These are phyloP conservation scores for Trachelipus rathkii DNA, from an alignment of 1,140 invertebrate species.

Conservation along the genomic window DNA sequence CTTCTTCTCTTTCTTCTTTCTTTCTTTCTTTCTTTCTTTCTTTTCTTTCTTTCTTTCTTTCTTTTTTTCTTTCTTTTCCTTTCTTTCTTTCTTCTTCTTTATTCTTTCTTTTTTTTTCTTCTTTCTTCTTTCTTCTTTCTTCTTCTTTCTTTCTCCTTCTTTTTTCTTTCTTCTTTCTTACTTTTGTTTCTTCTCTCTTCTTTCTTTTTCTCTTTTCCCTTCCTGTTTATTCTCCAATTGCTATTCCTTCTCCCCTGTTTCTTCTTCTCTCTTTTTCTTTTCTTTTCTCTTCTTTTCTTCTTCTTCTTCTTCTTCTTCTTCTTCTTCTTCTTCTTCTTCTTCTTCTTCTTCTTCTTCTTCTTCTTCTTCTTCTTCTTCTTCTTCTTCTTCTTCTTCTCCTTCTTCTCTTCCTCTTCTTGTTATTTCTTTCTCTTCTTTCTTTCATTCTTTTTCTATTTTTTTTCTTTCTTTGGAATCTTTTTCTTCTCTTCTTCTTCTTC, in stretches of 20 bases:
- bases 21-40: slow-evolving; percentile 10
- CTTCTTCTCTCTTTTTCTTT: too few species aligned
- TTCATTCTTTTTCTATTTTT: too few species aligned
- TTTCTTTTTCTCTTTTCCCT: too few species aligned
- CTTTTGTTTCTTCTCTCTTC: too few species aligned
- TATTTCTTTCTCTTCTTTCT: too few species aligned
- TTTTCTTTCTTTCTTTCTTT: slow-evolving; percentile 10
- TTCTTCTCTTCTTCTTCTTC: not conserved
- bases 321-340: slow-evolving; percentile 4
- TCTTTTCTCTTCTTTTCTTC: not conserved
- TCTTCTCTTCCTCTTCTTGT: too few species aligned
- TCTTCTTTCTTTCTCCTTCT: too few species aligned
- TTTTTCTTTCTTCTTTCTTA: too few species aligned
- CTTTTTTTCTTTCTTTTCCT: slow-evolving; percentile 10
- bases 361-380: not conserved
- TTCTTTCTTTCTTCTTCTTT: too few species aligned
- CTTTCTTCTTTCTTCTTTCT: too few species aligned
- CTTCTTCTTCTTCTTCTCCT: slow-evolving; percentile 1
- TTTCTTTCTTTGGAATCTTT: too few species aligned
- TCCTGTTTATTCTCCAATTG: not conserved
- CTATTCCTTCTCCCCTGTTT: slow-evolving; percentile 7
- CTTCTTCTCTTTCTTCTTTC: slow-evolving; percentile 9
- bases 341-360: not conserved
- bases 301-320: slow-evolving; percentile 11
- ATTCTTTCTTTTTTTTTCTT: too few species aligned